Base-by-base conservation (phyloP, 2,797 vertebrate species). In the Alcedo atthis region DNA sequence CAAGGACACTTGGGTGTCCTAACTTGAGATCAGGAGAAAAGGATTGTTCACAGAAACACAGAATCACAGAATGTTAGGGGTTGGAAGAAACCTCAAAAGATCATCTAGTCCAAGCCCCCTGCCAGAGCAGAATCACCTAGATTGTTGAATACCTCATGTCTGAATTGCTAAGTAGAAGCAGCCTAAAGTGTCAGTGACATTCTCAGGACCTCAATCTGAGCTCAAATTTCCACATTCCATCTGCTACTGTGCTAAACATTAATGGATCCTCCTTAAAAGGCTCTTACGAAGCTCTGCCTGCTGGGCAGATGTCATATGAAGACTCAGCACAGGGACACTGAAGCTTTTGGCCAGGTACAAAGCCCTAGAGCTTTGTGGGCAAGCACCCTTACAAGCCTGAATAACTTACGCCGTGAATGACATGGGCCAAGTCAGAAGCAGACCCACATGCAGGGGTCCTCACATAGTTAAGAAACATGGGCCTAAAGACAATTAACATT, bases 121-220 rank as follows among this genome's bases (percentile, higher is more conserved):
- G 37, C 14, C 37, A 40, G 6, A 40, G 37, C 37, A 40, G 37
- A 40, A 40, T 40, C 37, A 40, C 37, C 37, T 40, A 40, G 37
- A 40, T 40, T 1, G 2, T 45, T 0, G 0, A 13, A 13, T 19
- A 3, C 19, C 18, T 45, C 7, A 28, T 32, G 3, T 33, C 20
- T 85, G 28, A 53, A 70, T 71, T 53, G 35, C 21, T 26, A 40
- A 51, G 43, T 3, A 55, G 51, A 82, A 81, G 33, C 26, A 82
- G 17, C 17, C 33, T 48, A 15, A 30, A 61, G 37, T 11, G 6
- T 46, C 49, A 68, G 64, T 57, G 18, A 43, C 25, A 15, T 5
- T 49, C 53, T 74, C 57, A 77, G 54, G 21, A 87, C 20, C 42
- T 75, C 0, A 28, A 3, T 55, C 33, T 79, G 18, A 86, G 25